These are phyloP conservation scores for Oxytorus armatus DNA, from an alignment of 2,888 invertebrate species.

Conservation along the genomic window DNA sequence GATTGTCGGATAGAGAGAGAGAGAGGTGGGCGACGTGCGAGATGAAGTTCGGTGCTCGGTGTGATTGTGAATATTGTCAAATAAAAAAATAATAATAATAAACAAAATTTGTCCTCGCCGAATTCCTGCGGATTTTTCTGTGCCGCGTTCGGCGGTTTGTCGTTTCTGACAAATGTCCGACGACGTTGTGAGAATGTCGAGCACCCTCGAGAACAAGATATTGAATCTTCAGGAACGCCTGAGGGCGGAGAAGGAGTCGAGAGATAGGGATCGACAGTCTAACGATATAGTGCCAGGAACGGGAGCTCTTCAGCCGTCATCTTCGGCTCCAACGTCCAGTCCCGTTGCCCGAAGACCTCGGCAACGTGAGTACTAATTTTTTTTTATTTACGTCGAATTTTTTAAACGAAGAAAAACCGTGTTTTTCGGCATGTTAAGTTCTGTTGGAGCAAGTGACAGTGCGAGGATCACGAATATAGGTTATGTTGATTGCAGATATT, in stretches of 20 bases:
- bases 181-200: conserved; percentile 86
- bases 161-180: conserved; percentile 52
- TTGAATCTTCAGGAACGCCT: conserved; percentile 93
- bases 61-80: conserved; percentile 82
- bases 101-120: conserved; percentile 71
- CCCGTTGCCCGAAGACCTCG: conserved; percentile 86
- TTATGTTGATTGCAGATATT: conserved; percentile 74
- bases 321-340: conserved; percentile 81
- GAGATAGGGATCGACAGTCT: conserved; percentile 87
- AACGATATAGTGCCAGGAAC: conserved; percentile 82
- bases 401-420: background rate
- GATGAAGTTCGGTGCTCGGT: conserved; percentile 72
- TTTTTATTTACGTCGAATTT: background rate
- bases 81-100: conserved; percentile 72
- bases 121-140: conserved; percentile 31
- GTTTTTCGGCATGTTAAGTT: background rate
- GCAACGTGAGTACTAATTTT: conserved; percentile 86
- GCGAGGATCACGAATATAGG: conserved; percentile 61
- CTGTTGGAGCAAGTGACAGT: conserved; percentile 41
- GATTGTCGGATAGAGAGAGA: conserved; percentile 62
- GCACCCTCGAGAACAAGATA: conserved; percentile 92
- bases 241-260: conserved; percentile 89
- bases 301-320: conserved; percentile 82
- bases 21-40: conserved; percentile 71
- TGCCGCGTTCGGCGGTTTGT: conserved; percentile 32